A percentile compares a stretch with the other conserved stretches of the same genome.
Conservation (phyloP, 2,888 invertebrate species). For the Caenorhabditis sulstoni region DNA sequence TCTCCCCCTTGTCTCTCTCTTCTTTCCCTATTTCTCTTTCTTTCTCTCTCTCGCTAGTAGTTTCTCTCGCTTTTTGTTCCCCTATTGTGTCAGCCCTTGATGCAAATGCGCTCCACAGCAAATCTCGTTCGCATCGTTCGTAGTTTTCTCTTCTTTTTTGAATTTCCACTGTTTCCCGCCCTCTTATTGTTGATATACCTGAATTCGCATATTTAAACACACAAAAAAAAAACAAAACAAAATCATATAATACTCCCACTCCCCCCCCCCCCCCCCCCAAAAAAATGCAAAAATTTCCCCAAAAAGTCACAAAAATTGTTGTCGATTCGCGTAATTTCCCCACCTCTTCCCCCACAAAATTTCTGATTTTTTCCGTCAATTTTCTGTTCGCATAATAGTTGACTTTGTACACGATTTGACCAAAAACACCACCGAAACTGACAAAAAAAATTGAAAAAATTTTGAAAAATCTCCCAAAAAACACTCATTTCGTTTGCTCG, state of each 20-base stretch:
- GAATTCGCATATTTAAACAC: constrained; percentile 7
- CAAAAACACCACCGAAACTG: neutral
- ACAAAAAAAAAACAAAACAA: constrained; percentile 33
- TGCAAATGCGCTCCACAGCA: neutral
- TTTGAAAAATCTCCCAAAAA: neutral
- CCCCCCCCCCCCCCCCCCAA: constrained; percentile 27
- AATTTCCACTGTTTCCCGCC: neutral
- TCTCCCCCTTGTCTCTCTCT: constrained; percentile 1
- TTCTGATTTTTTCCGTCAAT: neutral
- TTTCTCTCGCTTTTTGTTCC: constrained; percentile 2
- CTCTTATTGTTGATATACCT: constrained; percentile 44
- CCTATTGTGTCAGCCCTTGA: neutral
- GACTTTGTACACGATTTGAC: neutral
- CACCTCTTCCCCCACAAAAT: neutral
- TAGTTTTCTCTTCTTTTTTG: neutral
- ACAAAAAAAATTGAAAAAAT: neutral
- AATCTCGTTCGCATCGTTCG: too few species aligned
- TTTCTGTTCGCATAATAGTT: constrained; percentile 32
- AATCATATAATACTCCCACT: constrained; percentile 47
- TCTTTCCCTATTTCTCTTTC: too few species aligned
- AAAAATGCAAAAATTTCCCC: constrained; percentile 35
- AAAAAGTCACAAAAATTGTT: constrained; percentile 42
- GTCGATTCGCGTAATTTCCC: constrained; percentile 20
- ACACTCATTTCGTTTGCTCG: neutral
- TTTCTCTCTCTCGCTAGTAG: constrained; percentile 37